phyloP scores from a whole-genome alignment of 2,888 invertebrate genomes.

The Drosophila phalerata region DNA sequence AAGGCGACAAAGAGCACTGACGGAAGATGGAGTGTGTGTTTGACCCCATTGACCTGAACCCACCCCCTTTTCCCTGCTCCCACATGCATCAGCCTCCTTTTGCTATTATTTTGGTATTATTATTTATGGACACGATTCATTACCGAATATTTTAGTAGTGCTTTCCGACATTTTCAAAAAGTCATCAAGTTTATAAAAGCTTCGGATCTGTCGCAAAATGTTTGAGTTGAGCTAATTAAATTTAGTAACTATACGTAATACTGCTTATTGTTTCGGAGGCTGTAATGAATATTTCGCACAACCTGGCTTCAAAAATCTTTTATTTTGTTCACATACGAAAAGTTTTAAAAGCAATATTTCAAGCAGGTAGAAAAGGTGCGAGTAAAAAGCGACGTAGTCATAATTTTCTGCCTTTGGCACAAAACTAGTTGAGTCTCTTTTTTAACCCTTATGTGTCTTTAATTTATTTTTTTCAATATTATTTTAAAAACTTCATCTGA shows the following conservation, averaged over 20 bases:
- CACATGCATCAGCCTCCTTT: neutral
- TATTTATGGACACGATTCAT: conserved; percentile 22
- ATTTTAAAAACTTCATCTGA: no score
- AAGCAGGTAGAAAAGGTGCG: conserved; percentile 6
- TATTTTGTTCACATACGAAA: conserved; percentile 2
- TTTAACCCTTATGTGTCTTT: neutral
- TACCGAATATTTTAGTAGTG: neutral
- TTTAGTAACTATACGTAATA: neutral
- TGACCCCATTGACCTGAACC: conserved; percentile 53
- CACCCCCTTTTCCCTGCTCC: neutral
- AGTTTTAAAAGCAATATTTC: neutral
- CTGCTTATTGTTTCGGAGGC: neutral
- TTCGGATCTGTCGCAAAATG: neutral
- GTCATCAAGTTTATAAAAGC: neutral
- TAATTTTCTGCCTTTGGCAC: neutral
- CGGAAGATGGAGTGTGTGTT: conserved; percentile 21
- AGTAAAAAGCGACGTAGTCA: neutral
- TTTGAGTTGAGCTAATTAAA: conserved; percentile 8
- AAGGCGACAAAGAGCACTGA: conserved; percentile 10
- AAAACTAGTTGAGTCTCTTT: neutral
- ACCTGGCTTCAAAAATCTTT: neutral
- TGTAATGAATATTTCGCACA: neutral
- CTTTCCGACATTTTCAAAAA: neutral
- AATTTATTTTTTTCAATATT: neutral
- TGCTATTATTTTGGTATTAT: neutral